Percentiles rank a stretch among this genome's conserved stretches.
Evolutionary conservation across 1,140 invertebrate species (phyloP).

Genomic region (Aradophagus sp.): DNA sequence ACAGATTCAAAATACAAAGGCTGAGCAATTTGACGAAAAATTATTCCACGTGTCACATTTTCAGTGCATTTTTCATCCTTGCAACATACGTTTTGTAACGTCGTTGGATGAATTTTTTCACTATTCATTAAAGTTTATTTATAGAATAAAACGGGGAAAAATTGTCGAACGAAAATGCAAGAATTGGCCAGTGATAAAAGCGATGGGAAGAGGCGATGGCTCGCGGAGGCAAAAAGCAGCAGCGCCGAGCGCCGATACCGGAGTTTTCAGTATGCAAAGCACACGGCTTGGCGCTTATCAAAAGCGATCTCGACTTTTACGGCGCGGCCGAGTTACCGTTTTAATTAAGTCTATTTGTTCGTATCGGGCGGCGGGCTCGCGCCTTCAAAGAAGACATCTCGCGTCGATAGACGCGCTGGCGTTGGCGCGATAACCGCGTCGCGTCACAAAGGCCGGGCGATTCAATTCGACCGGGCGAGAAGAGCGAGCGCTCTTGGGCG

Average conservation of each 20-base stretch:
- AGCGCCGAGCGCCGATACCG: slow-evolving; percentile 23
- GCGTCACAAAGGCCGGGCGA: slow-evolving; percentile 50
- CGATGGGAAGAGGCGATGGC: slow-evolving; percentile 7
- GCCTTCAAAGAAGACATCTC: slow-evolving; percentile 54
- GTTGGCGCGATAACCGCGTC: slow-evolving; percentile 38
- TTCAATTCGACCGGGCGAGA: slow-evolving; percentile 54
- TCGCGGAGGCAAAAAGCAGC: slow-evolving; percentile 21
- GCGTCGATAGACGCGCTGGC: slow-evolving; percentile 34
- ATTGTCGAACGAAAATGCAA: too few species aligned
- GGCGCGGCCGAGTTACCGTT: slow-evolving; percentile 41
- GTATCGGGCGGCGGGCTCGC: slow-evolving; percentile 50
- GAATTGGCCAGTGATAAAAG: slow-evolving; percentile 22
- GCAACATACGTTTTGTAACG: too few species aligned
- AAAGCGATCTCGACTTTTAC: slow-evolving; percentile 40
- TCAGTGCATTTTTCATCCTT: too few species aligned
- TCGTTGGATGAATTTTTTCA: too few species aligned
- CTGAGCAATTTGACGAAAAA: too few species aligned
- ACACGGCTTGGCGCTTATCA: slow-evolving; percentile 35
- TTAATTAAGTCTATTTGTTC: slow-evolving; percentile 58
- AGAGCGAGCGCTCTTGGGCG: slow-evolving; percentile 34
- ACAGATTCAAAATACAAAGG: too few species aligned
- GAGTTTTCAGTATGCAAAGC: slow-evolving; percentile 38
- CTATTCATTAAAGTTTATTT: too few species aligned
- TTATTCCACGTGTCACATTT: too few species aligned
- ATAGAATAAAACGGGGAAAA: too few species aligned